Percentiles rank a stretch among this genome's conserved stretches.
Evolutionary conservation across 2,888 invertebrate species (phyloP).

Genomic region (Fragum sueziense): DNA sequence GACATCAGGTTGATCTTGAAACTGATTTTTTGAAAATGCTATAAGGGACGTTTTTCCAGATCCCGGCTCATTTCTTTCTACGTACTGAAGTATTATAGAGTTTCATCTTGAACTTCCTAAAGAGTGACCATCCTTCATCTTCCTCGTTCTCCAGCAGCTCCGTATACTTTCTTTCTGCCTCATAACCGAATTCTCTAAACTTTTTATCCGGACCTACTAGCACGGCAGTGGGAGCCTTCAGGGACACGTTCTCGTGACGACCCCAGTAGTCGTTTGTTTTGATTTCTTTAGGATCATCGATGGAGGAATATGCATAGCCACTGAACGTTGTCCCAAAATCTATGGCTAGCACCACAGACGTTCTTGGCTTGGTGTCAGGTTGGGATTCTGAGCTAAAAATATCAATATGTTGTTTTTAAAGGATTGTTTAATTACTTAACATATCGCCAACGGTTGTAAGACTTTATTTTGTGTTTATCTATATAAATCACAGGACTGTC

Average conservation of each 20-base stretch:
- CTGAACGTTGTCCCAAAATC: background rate
- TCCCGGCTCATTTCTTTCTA: no score
- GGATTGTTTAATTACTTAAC: no score
- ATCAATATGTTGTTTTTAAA: no score
- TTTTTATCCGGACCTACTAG: constrained; percentile 45
- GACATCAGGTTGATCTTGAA: no score
- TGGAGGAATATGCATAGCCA: background rate
- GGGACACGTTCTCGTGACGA: constrained; percentile 7
- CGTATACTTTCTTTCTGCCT: constrained; percentile 51
- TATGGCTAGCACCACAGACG: background rate
- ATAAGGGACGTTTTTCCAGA: no score
- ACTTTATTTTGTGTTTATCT: no score
- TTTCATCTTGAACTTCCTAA: constrained; percentile 51
- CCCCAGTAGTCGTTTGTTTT: constrained; percentile 3
- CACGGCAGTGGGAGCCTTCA: constrained; percentile 38
- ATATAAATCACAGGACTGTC: no score
- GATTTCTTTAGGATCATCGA: background rate
- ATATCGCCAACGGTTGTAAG: no score
- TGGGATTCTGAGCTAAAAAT: background rate
- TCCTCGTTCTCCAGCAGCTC: constrained; percentile 35
- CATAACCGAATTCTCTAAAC: constrained; percentile 51
- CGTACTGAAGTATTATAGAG: constrained; percentile 40
- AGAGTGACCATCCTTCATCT: constrained; percentile 42
- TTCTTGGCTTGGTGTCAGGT: background rate
- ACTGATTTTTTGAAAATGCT: no score